Evolutionary conservation across 2,888 invertebrate genomes (phyloP).

Genomic region (Melolontha melolontha): DNA sequence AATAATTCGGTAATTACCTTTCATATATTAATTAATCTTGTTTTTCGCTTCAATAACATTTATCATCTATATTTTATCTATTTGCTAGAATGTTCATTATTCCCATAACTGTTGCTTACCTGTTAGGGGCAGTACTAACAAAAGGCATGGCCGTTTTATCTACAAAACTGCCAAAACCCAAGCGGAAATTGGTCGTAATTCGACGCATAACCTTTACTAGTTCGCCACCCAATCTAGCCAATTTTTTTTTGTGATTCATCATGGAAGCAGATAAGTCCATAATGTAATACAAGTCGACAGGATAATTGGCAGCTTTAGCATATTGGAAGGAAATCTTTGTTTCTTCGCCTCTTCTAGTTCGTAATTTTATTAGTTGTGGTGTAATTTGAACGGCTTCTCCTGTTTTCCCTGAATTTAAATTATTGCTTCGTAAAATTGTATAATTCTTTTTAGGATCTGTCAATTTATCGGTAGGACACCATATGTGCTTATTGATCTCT

Average conservation of each 20-base stretch:
- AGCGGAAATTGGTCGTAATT: slow-evolving; percentile 73
- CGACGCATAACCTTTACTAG: slow-evolving; percentile 69
- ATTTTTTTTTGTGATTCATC: slow-evolving; percentile 69
- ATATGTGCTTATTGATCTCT: slow-evolving; percentile 9
- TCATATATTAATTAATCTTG: no score
- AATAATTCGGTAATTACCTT: no score
- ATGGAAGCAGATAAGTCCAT: slow-evolving; percentile 84
- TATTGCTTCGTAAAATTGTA: slow-evolving; percentile 1
- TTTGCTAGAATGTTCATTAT: no score
- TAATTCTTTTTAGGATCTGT: slow-evolving; percentile 19
- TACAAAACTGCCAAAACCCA: slow-evolving; percentile 78
- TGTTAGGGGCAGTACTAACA: slow-evolving; percentile 65
- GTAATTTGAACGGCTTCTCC: slow-evolving; percentile 65
- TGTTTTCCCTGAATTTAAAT: slow-evolving; percentile 37
- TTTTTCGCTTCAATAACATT: no score
- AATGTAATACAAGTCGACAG: slow-evolving; percentile 85
- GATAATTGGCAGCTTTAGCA: slow-evolving; percentile 78
- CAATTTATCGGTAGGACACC: slow-evolving; percentile 37
- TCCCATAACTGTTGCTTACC: slow-evolving; percentile 56
- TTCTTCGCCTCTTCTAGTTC: slow-evolving; percentile 67
- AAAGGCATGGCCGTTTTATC: slow-evolving; percentile 78
- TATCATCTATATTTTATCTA: no score
- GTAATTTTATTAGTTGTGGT: slow-evolving; percentile 69
- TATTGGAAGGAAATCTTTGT: slow-evolving; percentile 67
- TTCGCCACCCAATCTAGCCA: slow-evolving; percentile 67